Conservation (phyloP, 1,140 invertebrate species). For the Cydia amplana region DNA sequence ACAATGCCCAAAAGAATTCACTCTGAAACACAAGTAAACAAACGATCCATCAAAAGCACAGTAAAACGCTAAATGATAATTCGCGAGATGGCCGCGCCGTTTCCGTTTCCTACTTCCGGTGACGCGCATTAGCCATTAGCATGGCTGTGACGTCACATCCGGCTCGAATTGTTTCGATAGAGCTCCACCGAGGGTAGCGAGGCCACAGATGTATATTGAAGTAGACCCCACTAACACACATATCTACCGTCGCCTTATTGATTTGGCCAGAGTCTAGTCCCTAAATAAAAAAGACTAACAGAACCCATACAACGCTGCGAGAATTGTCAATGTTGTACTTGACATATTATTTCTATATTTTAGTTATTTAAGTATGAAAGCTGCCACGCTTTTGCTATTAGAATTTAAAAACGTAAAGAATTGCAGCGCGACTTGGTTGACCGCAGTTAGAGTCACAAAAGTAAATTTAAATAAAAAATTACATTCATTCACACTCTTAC, state of each 20-base stretch:
- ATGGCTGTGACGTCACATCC: constrained; percentile 69
- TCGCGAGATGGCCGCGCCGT: constrained; percentile 63
- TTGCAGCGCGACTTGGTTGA: no score
- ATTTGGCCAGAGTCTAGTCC: no score
- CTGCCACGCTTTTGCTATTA: no score
- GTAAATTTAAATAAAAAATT: no score
- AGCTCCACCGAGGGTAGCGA: constrained; percentile 8
- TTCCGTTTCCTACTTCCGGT: constrained; percentile 63
- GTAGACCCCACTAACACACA: neutral
- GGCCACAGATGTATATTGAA: neutral
- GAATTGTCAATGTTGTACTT: no score
- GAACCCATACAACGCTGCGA: no score
- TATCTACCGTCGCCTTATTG: no score
- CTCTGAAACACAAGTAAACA: constrained; percentile 5
- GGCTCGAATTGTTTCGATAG: constrained; percentile 33
- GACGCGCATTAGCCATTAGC: constrained; percentile 75
- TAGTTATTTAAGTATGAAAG: no score
- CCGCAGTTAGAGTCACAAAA: no score
- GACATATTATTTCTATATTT: no score
- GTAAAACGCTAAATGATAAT: constrained; percentile 75
- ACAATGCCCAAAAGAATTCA: constrained; percentile 7
- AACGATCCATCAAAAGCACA: constrained; percentile 39
- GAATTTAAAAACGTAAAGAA: no score
- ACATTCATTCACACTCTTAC: neutral
- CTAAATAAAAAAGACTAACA: no score